Conservation (phyloP, 2,888 invertebrate species). For the Rapana venosa region DNA sequence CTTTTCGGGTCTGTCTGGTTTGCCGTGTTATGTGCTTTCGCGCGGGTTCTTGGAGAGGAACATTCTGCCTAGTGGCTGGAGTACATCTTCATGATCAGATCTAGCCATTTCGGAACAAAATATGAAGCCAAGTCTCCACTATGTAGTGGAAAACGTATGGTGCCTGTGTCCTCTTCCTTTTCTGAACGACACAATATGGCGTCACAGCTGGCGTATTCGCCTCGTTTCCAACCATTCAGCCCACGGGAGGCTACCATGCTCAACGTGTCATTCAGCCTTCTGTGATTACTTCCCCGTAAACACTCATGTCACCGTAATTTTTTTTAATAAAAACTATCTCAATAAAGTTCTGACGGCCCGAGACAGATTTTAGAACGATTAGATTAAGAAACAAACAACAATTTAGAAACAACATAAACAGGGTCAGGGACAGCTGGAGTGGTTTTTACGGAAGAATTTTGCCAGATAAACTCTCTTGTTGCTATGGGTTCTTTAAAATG, state of each 20-base stretch:
- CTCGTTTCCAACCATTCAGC: slow-evolving; percentile 33
- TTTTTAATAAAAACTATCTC: too few relatives aligned
- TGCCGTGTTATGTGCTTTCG: slow-evolving; percentile 40
- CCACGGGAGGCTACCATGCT: slow-evolving; percentile 23
- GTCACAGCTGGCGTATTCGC: slow-evolving; percentile 29
- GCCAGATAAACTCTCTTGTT: too few relatives aligned
- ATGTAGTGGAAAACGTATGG: slow-evolving; percentile 41
- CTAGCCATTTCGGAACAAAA: slow-evolving; percentile 39
- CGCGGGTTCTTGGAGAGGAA: slow-evolving; percentile 24
- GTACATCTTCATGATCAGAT: slow-evolving; percentile 32
- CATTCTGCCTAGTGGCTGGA: slow-evolving; percentile 38
- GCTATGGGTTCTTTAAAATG: too few relatives aligned
- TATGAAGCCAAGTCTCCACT: slow-evolving; percentile 39
- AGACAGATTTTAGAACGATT: too few relatives aligned
- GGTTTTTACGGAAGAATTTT: too few relatives aligned
- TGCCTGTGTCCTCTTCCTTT: slow-evolving; percentile 5
- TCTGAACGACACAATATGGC: slow-evolving; percentile 40
- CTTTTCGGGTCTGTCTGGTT: slow-evolving; percentile 20
- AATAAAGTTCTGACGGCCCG: too few relatives aligned
- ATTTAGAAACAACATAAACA: too few relatives aligned
- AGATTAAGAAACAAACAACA: too few relatives aligned
- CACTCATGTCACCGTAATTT: too few relatives aligned
- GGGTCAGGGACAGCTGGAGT: too few relatives aligned
- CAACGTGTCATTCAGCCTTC: too few relatives aligned
- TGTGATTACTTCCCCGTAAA: too few relatives aligned